These are phyloP conservation scores for Struthio camelus DNA, from an alignment of 2,113 vertebrate genomes.

Conservation along the genomic window DNA sequence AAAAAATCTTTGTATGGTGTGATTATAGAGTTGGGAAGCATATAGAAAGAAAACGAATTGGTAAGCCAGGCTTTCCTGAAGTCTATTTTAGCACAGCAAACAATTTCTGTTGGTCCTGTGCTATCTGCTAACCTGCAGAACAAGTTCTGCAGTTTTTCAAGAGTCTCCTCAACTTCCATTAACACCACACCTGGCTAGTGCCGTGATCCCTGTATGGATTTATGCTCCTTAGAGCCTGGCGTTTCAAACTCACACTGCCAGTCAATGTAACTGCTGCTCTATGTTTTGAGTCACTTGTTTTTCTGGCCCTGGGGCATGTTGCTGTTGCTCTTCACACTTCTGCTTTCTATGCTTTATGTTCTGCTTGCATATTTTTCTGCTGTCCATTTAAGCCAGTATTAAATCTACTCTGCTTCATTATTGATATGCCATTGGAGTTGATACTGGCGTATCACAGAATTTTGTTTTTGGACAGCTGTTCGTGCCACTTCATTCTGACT, in stretches of 20 bases:
- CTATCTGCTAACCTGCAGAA: neutral
- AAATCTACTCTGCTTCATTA: neutral
- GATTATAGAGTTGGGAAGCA: neutral
- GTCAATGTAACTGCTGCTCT: neutral
- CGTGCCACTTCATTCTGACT: neutral
- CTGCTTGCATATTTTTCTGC: neutral
- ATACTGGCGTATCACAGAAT: neutral
- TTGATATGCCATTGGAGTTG: neutral
- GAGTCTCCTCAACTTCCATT: fast-evolving
- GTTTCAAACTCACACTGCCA: neutral
- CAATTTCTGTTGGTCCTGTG: neutral
- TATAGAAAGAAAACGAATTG: neutral
- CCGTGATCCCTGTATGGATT: neutral
- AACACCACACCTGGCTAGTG: fast-evolving
- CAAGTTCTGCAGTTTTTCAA: neutral
- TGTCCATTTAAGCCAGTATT: neutral
- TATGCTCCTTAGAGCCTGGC: neutral
- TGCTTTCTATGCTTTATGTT: neutral
- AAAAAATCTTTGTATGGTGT: neutral
- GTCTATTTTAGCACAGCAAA: neutral
- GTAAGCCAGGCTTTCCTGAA: neutral
- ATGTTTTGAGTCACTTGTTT: neutral
- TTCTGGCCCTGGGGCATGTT: fast-evolving
- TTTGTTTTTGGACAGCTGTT: neutral
- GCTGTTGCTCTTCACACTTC: neutral